Evolutionary conservation across 2,113 vertebrate genomes (phyloP).

Genomic region (Porphyrio hochstetteri): DNA sequence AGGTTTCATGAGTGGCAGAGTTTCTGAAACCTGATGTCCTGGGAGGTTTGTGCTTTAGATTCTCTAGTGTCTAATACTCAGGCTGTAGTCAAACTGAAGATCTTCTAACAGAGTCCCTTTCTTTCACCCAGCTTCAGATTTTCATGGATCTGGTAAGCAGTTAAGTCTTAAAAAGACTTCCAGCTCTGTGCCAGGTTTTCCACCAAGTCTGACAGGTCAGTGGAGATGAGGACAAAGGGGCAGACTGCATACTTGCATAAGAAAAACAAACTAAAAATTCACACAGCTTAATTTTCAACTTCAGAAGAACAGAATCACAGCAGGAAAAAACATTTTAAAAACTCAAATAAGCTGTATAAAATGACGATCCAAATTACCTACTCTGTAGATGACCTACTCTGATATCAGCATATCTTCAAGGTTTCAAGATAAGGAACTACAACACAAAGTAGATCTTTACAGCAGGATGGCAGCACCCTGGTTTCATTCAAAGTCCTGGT

Average conservation of each 20-base stretch:
- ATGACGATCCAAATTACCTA: not conserved
- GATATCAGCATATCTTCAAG: conserved; percentile 7
- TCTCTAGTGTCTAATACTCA: not conserved
- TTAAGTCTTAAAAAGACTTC: not conserved
- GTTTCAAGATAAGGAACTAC: conserved; percentile 42
- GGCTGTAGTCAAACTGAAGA: not conserved
- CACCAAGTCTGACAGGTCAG: not conserved
- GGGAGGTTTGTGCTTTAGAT: not conserved
- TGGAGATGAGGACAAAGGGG: not conserved
- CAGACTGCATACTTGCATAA: not conserved
- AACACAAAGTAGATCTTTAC: not conserved
- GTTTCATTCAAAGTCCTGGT: conserved; percentile 2
- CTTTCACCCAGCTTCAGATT: not conserved
- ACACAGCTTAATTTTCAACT: not conserved
- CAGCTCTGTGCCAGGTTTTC: not conserved
- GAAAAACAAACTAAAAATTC: not conserved
- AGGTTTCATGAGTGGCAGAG: not conserved
- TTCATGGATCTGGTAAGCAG: not conserved
- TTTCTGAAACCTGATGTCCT: not conserved
- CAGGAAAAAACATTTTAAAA: not conserved
- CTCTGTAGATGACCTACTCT: conserved; percentile 6
- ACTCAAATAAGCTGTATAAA: not conserved
- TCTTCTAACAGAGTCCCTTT: not conserved
- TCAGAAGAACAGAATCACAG: not conserved
- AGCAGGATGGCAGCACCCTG: not conserved